Percentiles rank a stretch among this genome's conserved stretches.
phyloP scores from a whole-genome alignment of 1,140 invertebrate species.

The Cryptotermes secundus region DNA sequence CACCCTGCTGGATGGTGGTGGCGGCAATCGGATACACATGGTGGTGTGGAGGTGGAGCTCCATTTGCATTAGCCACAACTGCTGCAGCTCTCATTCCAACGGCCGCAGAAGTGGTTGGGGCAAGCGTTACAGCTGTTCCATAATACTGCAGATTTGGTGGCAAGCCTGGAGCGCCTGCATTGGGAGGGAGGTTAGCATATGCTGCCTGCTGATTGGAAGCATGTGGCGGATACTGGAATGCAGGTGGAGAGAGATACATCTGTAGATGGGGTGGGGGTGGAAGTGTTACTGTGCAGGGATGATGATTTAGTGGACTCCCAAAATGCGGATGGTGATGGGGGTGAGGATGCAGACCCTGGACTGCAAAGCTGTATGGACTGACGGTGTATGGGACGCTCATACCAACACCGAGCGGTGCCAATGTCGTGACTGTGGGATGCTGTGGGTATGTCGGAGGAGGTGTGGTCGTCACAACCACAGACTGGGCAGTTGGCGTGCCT shows the following conservation, averaged over 20 bases:
- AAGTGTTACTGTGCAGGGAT: slow-evolving; percentile 31
- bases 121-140: slow-evolving; percentile 31
- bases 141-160: slow-evolving; percentile 36
- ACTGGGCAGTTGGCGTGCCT: not conserved
- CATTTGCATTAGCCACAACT: not conserved
- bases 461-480: slow-evolving; percentile 40
- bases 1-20: slow-evolving; percentile 25
- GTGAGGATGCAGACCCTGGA: slow-evolving; percentile 46
- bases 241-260: slow-evolving; percentile 49
- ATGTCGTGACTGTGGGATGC: slow-evolving; percentile 52
- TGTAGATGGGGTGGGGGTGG: slow-evolving; percentile 35
- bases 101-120: slow-evolving; percentile 41
- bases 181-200: slow-evolving; percentile 28
- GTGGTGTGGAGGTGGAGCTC: slow-evolving; percentile 35
- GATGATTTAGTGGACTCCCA: slow-evolving; percentile 55
- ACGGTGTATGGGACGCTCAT: slow-evolving; percentile 60
- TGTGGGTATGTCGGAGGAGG: slow-evolving; percentile 53
- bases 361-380: slow-evolving; percentile 55
- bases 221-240: slow-evolving; percentile 40
- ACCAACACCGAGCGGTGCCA: slow-evolving; percentile 49
- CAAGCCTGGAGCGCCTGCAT: slow-evolving; percentile 15
- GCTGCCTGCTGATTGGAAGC: slow-evolving; percentile 33
- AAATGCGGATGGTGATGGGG: slow-evolving; percentile 53
- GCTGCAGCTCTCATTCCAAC: slow-evolving; percentile 26
- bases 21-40: slow-evolving; percentile 33